These are phyloP conservation scores for Terebella lapidaria DNA, from an alignment of 2,888 invertebrate species.

Conservation along the genomic window DNA sequence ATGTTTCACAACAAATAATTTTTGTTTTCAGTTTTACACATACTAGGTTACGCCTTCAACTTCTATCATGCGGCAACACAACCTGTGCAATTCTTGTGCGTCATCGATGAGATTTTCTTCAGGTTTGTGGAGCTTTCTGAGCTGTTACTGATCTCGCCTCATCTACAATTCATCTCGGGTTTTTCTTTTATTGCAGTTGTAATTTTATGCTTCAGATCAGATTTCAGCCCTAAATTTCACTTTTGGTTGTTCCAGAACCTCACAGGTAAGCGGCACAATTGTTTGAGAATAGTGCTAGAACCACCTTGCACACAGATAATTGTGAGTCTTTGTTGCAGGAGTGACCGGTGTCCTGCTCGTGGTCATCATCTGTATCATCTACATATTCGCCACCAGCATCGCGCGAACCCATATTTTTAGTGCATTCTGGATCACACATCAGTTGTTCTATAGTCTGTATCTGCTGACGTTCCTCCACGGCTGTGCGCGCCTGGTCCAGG, in stretches of 20 bases:
- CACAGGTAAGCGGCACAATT: constrained; percentile 47
- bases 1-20: not conserved
- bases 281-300: not conserved
- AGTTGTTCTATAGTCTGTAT: constrained; percentile 60
- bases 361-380: constrained; percentile 58
- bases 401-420: constrained; percentile 59
- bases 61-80: constrained; percentile 65
- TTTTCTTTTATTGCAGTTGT: too few relatives aligned
- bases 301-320: not conserved
- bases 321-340: constrained; percentile 40
- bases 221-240: constrained; percentile 61
- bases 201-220: too few relatives aligned
- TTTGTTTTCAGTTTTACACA: constrained; percentile 56
- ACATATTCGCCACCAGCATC: constrained; percentile 59
- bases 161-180: not conserved
- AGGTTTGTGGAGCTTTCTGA: constrained; percentile 54
- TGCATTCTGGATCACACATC: constrained; percentile 63
- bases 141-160: not conserved
- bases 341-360: constrained; percentile 61
- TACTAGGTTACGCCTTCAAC: constrained; percentile 62
- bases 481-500: constrained; percentile 49
- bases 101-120: constrained; percentile 61
- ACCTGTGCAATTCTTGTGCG: constrained; percentile 61
- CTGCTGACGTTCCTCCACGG: constrained; percentile 62
- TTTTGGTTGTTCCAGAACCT: constrained; percentile 63